Evolutionary conservation across 2,888 invertebrate genomes (phyloP), one percentile per base, ranked within the genome.

Genomic region (Mechanitis messenoides): DNA sequence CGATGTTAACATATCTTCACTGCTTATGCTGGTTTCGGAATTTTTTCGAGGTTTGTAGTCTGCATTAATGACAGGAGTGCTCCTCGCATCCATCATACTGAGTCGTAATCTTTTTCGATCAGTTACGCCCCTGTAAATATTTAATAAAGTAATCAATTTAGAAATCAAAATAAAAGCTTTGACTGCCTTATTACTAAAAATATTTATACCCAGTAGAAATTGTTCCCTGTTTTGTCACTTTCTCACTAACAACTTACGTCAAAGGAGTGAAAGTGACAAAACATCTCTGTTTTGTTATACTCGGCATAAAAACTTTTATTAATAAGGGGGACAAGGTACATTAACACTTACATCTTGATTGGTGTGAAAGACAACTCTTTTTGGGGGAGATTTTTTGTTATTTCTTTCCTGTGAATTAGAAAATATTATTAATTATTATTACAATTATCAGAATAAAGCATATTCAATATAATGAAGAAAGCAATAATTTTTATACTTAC

Each of bases 321-420:
- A 20, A 20, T 20, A 20, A 20, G 20, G 20, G 20, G 20, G 56
- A 9, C 31, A 11, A 50, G 33, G 55, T 55, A 57, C 45, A 11
- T 33, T 38, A 54, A 46, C 54, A 90, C 93, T 90, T 90, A 93
- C 93, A 93, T 92, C 80, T 92, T 87, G 82, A 88, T 82, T 65
- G 92, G 92, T 60, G 92, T 92, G 73, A 91, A 92, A 42, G 92
- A 91, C 60, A 93, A 81, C 64, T 91, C 90, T 71, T 91, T 92
- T 72, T 93, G 92, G 33, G 93, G 93, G 71, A 94, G 83, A 71
- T 84, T 84, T 72, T 91, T 89, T 59, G 92, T 84, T 59, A 93
- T 90, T 74, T 93, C 92, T 84, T 92, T 92, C 83, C 94, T 94
- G 86, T 68, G 62, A 60, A 20, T 53, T n/a, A 53, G 35, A 47